phyloP scores from a whole-genome alignment of 2,113 vertebrate species.

The Cnemophilus loriae region DNA sequence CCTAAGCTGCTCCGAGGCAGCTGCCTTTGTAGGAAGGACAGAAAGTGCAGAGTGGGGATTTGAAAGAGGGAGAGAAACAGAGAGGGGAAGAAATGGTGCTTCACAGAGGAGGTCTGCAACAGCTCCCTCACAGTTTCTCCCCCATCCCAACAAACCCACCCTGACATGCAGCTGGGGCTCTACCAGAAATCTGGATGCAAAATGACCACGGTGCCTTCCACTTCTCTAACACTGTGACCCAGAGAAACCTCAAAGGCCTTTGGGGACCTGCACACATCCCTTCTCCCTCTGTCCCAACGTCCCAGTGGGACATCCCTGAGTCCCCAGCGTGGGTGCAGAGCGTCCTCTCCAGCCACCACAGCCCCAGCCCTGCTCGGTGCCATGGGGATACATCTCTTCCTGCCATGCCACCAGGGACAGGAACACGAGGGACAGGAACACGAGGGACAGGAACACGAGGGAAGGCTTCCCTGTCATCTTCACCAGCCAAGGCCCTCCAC shows the following conservation, averaged over 20 bases:
- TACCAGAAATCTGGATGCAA: background rate
- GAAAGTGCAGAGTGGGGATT: background rate
- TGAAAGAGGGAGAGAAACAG: background rate
- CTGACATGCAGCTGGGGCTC: background rate
- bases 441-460: background rate
- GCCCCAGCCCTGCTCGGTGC: background rate
- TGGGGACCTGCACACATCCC: background rate
- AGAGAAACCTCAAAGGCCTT: background rate
- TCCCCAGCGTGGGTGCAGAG: background rate
- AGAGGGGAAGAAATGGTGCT: background rate
- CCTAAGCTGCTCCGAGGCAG: slow-evolving; percentile 40
- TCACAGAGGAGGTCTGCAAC: background rate
- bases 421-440: background rate
- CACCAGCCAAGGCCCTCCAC: background rate
- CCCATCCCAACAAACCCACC: background rate
- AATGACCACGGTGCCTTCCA: accelerated
- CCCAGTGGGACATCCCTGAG: accelerated
- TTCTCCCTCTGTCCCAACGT: accelerated
- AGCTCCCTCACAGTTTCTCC: background rate
- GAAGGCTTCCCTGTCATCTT: background rate
- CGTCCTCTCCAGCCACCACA: background rate
- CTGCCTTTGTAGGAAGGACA: slow-evolving; percentile 42
- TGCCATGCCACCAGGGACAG: accelerated
- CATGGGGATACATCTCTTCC: accelerated
- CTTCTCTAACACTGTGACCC: background rate